These are phyloP conservation scores for Protaetia brevitarsis DNA, from an alignment of 1,140 invertebrate genomes.

Conservation along the genomic window DNA sequence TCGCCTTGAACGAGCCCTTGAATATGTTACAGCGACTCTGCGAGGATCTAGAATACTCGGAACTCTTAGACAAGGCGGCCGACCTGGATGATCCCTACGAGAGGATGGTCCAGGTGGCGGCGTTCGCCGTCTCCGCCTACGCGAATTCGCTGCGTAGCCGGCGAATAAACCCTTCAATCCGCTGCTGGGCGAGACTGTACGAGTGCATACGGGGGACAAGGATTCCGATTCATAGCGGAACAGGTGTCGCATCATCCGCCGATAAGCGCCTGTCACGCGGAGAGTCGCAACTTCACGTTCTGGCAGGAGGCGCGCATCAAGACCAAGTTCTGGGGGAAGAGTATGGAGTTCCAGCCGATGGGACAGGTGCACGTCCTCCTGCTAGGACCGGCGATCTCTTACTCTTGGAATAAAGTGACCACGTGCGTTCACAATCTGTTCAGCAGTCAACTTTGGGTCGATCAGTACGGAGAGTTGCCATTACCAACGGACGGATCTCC, in stretches of 20 bases:
- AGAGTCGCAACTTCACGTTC: conserved; percentile 73
- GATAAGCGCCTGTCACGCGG: conserved; percentile 76
- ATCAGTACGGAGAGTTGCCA: conserved; percentile 82
- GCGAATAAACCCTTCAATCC: conserved; percentile 89
- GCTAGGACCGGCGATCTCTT: conserved; percentile 62
- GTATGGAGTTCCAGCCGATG: conserved; percentile 83
- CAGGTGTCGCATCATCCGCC: conserved; percentile 87
- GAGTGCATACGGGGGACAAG: conserved; percentile 76
- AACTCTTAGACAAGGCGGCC: conserved; percentile 72
- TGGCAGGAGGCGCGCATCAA: conserved; percentile 81
- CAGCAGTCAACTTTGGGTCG: conserved; percentile 78
- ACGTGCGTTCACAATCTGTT: conserved; percentile 86
- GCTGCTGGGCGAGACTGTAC: conserved; percentile 79
- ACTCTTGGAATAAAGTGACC: conserved; percentile 84
- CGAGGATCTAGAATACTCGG: conserved; percentile 82
- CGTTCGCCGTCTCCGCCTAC: conserved; percentile 82
- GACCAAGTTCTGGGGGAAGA: conserved; percentile 90
- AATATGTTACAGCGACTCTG: conserved; percentile 79
- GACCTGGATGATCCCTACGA: conserved; percentile 62
- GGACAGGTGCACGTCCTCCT: conserved; percentile 59
- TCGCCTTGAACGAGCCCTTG: conserved; percentile 82
- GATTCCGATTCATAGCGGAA: conserved; percentile 71
- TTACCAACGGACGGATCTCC: conserved; percentile 61
- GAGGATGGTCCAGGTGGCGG: conserved; percentile 72
- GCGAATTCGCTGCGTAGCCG: conserved; percentile 72